These are phyloP conservation scores for Sialis lutaria DNA, from an alignment of 2,888 invertebrate genomes.

Conservation along the genomic window DNA sequence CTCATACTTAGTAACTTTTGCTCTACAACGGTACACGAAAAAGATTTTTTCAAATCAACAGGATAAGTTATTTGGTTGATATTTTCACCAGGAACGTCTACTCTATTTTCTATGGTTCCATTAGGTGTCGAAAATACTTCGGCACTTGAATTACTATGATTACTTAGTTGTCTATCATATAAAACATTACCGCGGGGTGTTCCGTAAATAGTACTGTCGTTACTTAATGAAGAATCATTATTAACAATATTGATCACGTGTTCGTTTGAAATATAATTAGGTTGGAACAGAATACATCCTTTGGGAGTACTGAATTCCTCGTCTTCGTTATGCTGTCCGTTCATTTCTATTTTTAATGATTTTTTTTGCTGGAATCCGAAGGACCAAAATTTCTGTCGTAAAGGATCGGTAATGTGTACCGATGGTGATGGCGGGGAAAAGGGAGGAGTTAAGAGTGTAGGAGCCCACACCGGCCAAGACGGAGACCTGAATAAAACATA, in stretches of 20 bases:
- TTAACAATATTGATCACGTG: not conserved
- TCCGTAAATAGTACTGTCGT: not conserved
- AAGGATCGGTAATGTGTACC: constrained; percentile 15
- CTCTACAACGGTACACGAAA: not conserved
- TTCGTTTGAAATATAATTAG: constrained; percentile 7
- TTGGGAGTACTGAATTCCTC: constrained; percentile 16
- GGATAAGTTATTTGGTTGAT: too few relatives aligned
- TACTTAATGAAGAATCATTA: not conserved
- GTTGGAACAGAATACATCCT: constrained; percentile 5
- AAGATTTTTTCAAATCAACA: not conserved
- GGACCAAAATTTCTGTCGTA: constrained; percentile 19
- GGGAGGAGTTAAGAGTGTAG: constrained; percentile 22
- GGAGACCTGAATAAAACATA: constrained; percentile 36
- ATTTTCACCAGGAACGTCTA: not conserved
- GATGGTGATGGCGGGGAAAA: constrained; percentile 18
- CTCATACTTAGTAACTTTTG: not conserved
- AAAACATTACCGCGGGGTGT: not conserved
- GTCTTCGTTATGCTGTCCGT: constrained; percentile 6
- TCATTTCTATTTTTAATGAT: constrained; percentile 5
- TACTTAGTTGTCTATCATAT: constrained; percentile 17
- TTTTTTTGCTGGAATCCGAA: constrained; percentile 3
- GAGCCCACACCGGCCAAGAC: constrained; percentile 39
- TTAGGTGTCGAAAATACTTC: constrained; percentile 23
- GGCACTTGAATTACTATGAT: constrained; percentile 15
- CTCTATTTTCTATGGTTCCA: constrained; percentile 9